Evolutionary conservation across 2,113 vertebrate genomes (phyloP).

Genomic region (Poeciliopsis prolifica): DNA sequence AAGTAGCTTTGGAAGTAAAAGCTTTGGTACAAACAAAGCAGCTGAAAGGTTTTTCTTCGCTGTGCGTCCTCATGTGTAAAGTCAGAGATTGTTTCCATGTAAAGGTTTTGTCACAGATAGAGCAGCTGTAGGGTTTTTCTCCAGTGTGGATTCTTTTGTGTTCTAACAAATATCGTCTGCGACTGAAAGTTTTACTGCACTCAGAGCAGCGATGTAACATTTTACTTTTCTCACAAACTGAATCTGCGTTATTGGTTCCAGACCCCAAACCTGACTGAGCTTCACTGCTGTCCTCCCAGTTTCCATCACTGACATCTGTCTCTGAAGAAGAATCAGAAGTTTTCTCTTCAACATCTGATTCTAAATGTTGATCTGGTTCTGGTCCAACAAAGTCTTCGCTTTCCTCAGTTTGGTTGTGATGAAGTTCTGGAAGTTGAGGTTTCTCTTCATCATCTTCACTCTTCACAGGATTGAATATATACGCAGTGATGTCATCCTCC

Average conservation of each 20-base stretch:
- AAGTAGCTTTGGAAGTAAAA: background rate
- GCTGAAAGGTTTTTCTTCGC: no score
- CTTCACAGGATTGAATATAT: constrained; percentile 1
- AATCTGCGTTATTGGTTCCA: background rate
- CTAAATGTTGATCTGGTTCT: background rate
- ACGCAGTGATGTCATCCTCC: background rate
- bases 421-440: background rate
- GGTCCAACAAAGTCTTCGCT: background rate
- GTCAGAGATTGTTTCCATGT: no score
- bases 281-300: background rate
- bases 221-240: background rate
- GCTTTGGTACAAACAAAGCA: background rate
- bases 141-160: constrained; percentile 2
- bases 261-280: background rate
- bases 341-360: background rate
- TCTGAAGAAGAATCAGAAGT: background rate
- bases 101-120: no score
- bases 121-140: no score
- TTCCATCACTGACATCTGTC: background rate
- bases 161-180: background rate
- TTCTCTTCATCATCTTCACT: constrained; percentile 8
- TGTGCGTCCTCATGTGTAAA: no score
- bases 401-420: background rate
- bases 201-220: background rate
- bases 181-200: constrained; percentile 3